A percentile compares a stretch with the other conserved stretches of the same genome.
Evolutionary conservation across 1,140 invertebrate species (phyloP).

Genomic region (Whitmania pigra): DNA sequence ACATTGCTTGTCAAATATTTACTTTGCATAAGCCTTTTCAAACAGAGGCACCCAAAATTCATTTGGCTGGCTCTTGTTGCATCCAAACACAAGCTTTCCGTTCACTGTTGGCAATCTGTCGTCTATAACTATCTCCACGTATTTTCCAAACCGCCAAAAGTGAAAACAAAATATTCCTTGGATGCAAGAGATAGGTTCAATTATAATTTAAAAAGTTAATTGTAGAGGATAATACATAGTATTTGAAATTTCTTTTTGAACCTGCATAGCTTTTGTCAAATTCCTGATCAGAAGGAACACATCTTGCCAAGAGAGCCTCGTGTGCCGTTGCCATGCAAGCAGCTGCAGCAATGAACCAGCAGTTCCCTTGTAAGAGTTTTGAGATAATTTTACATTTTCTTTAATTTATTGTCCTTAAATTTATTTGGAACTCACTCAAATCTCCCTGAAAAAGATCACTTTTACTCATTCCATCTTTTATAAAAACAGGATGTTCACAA

Average conservation of each 20-base stretch:
- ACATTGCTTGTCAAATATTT: conserved; percentile 33
- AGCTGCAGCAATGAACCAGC: conserved; percentile 24
- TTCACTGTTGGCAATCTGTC: conserved; percentile 51
- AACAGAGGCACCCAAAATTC: conserved; percentile 67
- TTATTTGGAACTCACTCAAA: conserved; percentile 1
- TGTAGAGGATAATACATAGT: not conserved
- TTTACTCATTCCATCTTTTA: not conserved
- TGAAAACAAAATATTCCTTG: not conserved
- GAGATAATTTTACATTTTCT: not conserved
- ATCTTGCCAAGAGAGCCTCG: conserved; percentile 15
- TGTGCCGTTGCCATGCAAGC: conserved; percentile 18
- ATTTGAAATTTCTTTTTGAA: not conserved
- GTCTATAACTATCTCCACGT: not conserved
- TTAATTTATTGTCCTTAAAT: not conserved
- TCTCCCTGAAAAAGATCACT: conserved; percentile 9
- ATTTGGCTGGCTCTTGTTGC: conserved; percentile 49
- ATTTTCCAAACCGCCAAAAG: not conserved
- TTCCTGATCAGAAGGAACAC: conserved; percentile 22
- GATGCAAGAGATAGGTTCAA: not conserved
- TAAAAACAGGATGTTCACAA: conserved; percentile 6
- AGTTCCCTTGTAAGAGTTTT: conserved; percentile 17
- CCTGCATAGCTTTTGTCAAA: conserved; percentile 22
- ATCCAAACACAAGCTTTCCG: conserved; percentile 56
- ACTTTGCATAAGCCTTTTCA: conserved; percentile 75
- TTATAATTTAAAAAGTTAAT: not conserved